Evolutionary conservation across 2,888 invertebrate species (phyloP).

Genomic region (Drosophila mayaguana): DNA sequence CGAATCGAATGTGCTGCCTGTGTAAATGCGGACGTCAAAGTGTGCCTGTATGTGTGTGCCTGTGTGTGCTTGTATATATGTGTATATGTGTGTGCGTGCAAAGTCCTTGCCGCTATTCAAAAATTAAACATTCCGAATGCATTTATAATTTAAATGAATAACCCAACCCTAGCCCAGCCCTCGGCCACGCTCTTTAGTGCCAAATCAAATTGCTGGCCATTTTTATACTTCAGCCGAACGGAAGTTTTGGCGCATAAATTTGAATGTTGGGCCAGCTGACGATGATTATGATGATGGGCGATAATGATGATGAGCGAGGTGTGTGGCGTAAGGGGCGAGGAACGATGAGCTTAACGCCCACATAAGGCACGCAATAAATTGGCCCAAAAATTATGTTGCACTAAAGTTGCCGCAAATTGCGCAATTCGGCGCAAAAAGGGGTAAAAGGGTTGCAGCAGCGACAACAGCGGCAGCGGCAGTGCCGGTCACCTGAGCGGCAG

Average conservation of each 20-base stretch:
- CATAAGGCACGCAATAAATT: slow-evolving; percentile 61
- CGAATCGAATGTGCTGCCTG: slow-evolving; percentile 80
- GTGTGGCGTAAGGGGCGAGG: slow-evolving; percentile 10
- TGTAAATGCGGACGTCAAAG: slow-evolving; percentile 65
- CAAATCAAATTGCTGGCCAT: slow-evolving; percentile 64
- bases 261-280: slow-evolving; percentile 55
- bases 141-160: slow-evolving; percentile 82
- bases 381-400: slow-evolving; percentile 72
- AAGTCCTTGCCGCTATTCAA: slow-evolving; percentile 60
- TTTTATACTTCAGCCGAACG: slow-evolving; percentile 70
- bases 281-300: slow-evolving; percentile 23
- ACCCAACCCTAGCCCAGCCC: slow-evolving; percentile 43
- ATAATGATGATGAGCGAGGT: slow-evolving; percentile 21
- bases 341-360: slow-evolving; percentile 45
- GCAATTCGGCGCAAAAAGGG: slow-evolving; percentile 57
- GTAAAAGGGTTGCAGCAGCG: slow-evolving; percentile 1
- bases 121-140: slow-evolving; percentile 82
- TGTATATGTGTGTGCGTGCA: slow-evolving; percentile 10
- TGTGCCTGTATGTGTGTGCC: slow-evolving; percentile 7
- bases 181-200: slow-evolving; percentile 16
- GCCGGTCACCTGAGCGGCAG: slow-evolving; percentile 5
- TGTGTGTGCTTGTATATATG: not conserved
- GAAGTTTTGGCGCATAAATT: slow-evolving; percentile 81
- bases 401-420: slow-evolving; percentile 79
- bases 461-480: not conserved